Evolutionary conservation across 2,797 vertebrate species (phyloP).

Genomic region (Sebastes dallii): DNA sequence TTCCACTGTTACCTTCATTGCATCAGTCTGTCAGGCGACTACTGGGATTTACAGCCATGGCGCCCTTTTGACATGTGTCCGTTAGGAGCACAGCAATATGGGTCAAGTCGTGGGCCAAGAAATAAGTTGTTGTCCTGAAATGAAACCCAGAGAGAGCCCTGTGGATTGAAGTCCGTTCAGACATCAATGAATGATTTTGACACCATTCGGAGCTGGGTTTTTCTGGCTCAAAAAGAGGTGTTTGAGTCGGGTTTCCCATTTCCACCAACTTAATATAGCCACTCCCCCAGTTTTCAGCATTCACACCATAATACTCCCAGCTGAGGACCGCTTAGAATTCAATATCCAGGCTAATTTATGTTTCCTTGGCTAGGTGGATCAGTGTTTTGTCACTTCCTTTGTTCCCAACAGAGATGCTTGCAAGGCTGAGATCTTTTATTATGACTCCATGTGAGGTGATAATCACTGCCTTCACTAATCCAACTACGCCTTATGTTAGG

Average conservation of each 20-base stretch:
- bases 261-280: not conserved
- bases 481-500: not conserved
- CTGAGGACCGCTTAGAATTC: not conserved
- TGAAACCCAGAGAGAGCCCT: not conserved
- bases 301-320: not conserved
- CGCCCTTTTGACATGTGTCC: constrained; percentile 43
- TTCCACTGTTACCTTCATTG: constrained; percentile 24
- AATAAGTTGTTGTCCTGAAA: constrained; percentile 26
- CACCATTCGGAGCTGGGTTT: not conserved
- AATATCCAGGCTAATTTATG: not conserved
- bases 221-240: not conserved
- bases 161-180: not conserved
- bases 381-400: constrained; percentile 14
- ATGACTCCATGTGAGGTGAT: not conserved
- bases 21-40: constrained; percentile 36
- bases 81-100: constrained; percentile 26
- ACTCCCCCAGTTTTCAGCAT: not conserved
- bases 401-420: not conserved
- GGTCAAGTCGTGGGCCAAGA: constrained; percentile 16
- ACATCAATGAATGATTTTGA: not conserved
- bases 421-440: not conserved
- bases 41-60: constrained; percentile 30
- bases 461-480: not conserved
- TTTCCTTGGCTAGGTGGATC: not conserved
- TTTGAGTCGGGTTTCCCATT: not conserved